A percentile compares a stretch with the other conserved stretches of the same genome.
Evolutionary conservation across 2,888 invertebrate species (phyloP).

Genomic region (Yponomeuta sedellus): DNA sequence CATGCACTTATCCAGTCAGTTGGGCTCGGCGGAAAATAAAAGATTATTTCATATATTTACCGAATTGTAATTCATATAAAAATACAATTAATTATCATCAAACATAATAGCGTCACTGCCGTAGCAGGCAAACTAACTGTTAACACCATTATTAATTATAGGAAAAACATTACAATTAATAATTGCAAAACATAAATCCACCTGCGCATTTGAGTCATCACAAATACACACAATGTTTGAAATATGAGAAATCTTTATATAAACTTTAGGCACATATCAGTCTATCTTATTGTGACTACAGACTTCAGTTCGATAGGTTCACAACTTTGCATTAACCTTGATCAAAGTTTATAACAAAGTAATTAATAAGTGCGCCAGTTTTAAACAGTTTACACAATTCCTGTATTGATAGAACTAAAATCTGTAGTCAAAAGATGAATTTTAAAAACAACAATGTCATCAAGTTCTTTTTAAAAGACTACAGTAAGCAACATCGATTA

Average conservation of each 20-base stretch:
- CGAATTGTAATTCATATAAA: constrained; percentile 70
- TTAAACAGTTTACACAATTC: not conserved
- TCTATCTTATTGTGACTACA: constrained; percentile 5
- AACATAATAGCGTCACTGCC: constrained; percentile 61
- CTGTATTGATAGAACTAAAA: constrained; percentile 5
- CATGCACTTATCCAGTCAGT: too few species aligned
- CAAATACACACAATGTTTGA: constrained; percentile 3
- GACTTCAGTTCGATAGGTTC: not conserved
- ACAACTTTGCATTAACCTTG: not conserved
- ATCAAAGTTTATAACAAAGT: not conserved
- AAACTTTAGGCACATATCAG: constrained; percentile 14
- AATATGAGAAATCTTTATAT: constrained; percentile 2
- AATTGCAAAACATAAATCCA: constrained; percentile 7
- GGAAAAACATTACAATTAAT: not conserved
- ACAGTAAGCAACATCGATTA: constrained; percentile 4
- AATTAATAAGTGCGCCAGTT: too few species aligned
- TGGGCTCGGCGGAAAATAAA: not conserved
- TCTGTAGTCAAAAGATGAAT: constrained; percentile 7
- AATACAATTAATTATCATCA: constrained; percentile 66
- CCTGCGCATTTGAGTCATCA: constrained; percentile 9
- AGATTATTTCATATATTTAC: constrained; percentile 25
- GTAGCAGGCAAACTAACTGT: constrained; percentile 51
- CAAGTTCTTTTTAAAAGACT: not conserved
- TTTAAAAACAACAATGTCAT: constrained; percentile 3
- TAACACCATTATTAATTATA: constrained; percentile 29